Conservation (phyloP, 1,140 invertebrate species). For the Mamestra configurata region DNA sequence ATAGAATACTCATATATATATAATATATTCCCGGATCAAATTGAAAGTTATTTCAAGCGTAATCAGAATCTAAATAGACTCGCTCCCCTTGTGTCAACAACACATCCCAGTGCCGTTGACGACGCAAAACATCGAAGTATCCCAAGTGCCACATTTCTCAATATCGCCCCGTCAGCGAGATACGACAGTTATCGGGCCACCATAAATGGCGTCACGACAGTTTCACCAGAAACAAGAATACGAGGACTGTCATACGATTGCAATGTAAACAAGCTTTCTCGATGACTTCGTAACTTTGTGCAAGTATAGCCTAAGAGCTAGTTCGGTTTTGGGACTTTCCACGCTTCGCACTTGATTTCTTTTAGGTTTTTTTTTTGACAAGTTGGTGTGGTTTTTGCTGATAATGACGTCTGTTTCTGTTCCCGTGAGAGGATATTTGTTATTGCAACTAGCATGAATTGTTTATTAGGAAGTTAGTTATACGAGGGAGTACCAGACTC, state of each 20-base stretch:
- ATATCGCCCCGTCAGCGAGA: slow-evolving; percentile 22
- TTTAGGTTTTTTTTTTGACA: background rate
- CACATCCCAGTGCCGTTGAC: background rate
- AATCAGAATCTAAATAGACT: slow-evolving; percentile 8
- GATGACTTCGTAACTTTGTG: slow-evolving; percentile 23
- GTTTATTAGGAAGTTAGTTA: too few relatives aligned
- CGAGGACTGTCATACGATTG: slow-evolving; percentile 61
- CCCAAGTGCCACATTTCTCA: slow-evolving; percentile 37
- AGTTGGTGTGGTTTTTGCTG: background rate
- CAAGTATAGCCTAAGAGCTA: background rate
- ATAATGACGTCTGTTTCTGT: background rate
- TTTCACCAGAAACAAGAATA: slow-evolving; percentile 66
- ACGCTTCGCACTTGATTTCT: background rate
- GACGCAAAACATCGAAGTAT: slow-evolving; percentile 10
- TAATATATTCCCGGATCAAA: background rate
- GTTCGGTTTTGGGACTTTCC: background rate
- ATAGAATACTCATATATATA: too few relatives aligned
- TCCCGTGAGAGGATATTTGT: too few relatives aligned
- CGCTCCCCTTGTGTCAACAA: slow-evolving; percentile 6
- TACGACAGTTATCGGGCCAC: slow-evolving; percentile 56
- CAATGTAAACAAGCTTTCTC: slow-evolving; percentile 62
- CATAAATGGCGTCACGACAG: slow-evolving; percentile 63
- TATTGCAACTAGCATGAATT: too few relatives aligned
- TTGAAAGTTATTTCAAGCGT: slow-evolving; percentile 1
- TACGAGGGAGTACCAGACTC: too few relatives aligned